These are phyloP conservation scores for Xenops minutus DNA, from an alignment of 2,797 vertebrate species.

Conservation along the genomic window DNA sequence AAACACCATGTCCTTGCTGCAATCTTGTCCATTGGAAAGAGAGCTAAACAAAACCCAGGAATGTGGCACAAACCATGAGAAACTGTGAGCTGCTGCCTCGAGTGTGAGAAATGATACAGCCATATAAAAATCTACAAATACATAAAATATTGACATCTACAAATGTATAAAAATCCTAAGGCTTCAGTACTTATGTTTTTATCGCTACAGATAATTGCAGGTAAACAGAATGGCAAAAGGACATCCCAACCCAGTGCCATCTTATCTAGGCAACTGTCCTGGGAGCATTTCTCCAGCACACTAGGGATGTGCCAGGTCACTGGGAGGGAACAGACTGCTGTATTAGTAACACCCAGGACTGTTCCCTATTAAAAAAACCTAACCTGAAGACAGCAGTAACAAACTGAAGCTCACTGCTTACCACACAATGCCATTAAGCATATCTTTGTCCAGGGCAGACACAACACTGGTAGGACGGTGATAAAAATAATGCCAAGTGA, in stretches of 20 bases:
- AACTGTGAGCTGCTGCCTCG: no score
- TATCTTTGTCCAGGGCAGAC: not conserved
- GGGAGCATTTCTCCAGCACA: not conserved
- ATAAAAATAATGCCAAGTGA: slow-evolving; percentile 63
- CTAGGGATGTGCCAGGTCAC: not conserved
- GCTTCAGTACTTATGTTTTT: not conserved
- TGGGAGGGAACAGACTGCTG: not conserved
- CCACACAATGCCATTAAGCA: not conserved
- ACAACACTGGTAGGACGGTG: not conserved
- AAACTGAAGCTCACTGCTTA: not conserved
- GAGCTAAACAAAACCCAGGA: no score
- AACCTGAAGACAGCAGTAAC: not conserved
- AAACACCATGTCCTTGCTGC: no score
- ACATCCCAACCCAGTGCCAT: not conserved
- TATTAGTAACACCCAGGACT: not conserved
- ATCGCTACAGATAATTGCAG: not conserved
- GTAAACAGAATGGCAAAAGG: not conserved
- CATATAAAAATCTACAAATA: no score
- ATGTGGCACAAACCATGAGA: no score
- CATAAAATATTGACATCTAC: no score
- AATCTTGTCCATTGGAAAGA: no score
- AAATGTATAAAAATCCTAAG: no score
- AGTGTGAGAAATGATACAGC: no score
- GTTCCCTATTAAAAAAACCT: not conserved
- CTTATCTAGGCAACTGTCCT: not conserved